Conservation (phyloP, 1,140 invertebrate species). For the Sarcophaga peregrina region DNA sequence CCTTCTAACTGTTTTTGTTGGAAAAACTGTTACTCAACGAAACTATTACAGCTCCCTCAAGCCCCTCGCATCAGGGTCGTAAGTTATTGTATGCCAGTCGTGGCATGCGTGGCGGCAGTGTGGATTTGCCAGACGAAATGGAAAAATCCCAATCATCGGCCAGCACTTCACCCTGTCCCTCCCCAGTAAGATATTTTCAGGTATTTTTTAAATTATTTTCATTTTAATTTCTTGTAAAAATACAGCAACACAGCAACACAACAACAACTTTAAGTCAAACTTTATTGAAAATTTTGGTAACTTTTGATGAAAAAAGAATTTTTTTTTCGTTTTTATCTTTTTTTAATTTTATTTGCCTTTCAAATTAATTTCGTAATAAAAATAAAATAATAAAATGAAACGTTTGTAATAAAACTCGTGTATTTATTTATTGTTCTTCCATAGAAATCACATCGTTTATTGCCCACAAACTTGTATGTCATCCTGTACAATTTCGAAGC, state of each 20-base stretch:
- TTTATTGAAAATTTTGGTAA: no score
- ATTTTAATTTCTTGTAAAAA: background rate
- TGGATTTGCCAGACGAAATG: conserved; percentile 90
- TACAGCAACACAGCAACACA: no score
- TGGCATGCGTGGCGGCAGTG: conserved; percentile 89
- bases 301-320: background rate
- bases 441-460: conserved; percentile 83
- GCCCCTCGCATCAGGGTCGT: conserved; percentile 81
- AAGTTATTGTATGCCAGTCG: conserved; percentile 78
- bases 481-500: conserved; percentile 96
- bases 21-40: background rate
- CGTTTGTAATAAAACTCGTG: background rate
- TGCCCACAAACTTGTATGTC: conserved; percentile 93
- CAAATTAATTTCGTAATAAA: background rate
- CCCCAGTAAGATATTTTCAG: conserved; percentile 75
- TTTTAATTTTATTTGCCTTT: no score
- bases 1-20: background rate
- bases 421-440: conserved; percentile 11
- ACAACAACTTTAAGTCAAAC: no score
- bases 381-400: background rate
- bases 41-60: conserved; percentile 82
- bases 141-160: conserved; percentile 91
- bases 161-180: conserved; percentile 91
- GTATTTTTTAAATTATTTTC: conserved; percentile 52
- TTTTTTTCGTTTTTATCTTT: no score